These are phyloP conservation scores for Epinephelus fuscoguttatus DNA, from an alignment of 2,113 vertebrate genomes.

Conservation along the genomic window DNA sequence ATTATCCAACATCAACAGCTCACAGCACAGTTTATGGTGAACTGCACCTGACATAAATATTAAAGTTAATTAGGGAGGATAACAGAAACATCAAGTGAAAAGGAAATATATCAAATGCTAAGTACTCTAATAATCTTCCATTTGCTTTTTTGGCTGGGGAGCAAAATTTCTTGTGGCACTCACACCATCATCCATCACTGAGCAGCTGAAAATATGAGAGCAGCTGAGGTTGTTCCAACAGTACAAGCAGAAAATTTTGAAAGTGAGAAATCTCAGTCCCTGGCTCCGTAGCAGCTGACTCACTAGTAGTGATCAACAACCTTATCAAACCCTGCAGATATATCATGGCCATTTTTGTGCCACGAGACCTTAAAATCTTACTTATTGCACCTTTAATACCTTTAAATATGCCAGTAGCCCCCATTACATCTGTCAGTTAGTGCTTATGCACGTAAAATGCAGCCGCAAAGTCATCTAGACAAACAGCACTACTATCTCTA, in stretches of 20 bases:
- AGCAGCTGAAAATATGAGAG: slow-evolving; percentile 46
- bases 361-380: slow-evolving; percentile 28
- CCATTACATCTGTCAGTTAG: background rate
- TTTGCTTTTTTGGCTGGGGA: slow-evolving; percentile 47
- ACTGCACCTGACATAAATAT: slow-evolving; percentile 26
- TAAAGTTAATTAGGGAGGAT: slow-evolving; percentile 40
- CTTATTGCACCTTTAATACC: slow-evolving; percentile 40
- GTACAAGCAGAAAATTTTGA: slow-evolving; percentile 34
- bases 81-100: slow-evolving; percentile 25
- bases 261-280: slow-evolving; percentile 53
- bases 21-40: background rate
- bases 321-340: slow-evolving; percentile 42
- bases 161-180: slow-evolving; percentile 35
- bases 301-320: slow-evolving; percentile 56
- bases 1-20: background rate
- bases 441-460: slow-evolving; percentile 9
- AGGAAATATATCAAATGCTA: slow-evolving; percentile 47
- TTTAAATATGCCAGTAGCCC: slow-evolving; percentile 13
- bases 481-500: slow-evolving; percentile 18
- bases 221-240: slow-evolving; percentile 49
- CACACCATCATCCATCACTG: slow-evolving; percentile 59
- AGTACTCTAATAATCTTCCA: slow-evolving; percentile 49
- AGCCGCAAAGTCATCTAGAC: background rate
- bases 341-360: slow-evolving; percentile 37
- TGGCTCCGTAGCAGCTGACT: slow-evolving; percentile 42